Percentiles rank a stretch among this genome's conserved stretches.
Conservation (phyloP, 2,113 vertebrate genomes). For the Monopterus albus region DNA sequence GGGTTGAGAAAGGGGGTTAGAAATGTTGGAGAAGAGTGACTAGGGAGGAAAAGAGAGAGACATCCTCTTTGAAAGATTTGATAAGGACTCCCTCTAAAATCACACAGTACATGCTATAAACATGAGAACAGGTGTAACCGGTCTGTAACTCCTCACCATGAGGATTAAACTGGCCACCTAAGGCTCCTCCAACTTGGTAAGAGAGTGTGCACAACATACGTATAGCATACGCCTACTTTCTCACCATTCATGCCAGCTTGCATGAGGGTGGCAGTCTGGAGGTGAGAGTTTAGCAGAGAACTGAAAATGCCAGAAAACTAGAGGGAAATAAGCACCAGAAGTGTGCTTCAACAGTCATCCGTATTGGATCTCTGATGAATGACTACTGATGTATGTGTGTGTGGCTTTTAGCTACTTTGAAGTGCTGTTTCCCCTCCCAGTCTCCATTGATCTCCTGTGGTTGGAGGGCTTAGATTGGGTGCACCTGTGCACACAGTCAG, state of each 20-base stretch:
- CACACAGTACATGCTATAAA: too few relatives aligned
- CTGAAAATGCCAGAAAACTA: constrained; percentile 35
- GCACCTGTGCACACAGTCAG: constrained; percentile 74
- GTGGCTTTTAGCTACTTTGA: constrained; percentile 43
- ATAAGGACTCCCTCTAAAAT: constrained; percentile 18
- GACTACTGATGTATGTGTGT: constrained; percentile 12
- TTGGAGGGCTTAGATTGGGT: constrained; percentile 61
- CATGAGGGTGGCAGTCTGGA: constrained; percentile 38
- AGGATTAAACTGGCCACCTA: constrained; percentile 57
- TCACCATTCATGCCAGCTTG: constrained; percentile 52
- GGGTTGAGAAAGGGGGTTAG: neutral
- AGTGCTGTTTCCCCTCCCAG: constrained; percentile 60
- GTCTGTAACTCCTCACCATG: constrained; percentile 43
- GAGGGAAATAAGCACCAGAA: constrained; percentile 12
- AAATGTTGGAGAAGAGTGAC: neutral
- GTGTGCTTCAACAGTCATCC: constrained; percentile 46
- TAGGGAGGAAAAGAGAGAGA: neutral
- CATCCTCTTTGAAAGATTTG: constrained; percentile 3
- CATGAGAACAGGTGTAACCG: constrained; percentile 51
- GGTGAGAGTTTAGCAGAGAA: constrained; percentile 50
- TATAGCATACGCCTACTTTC: constrained; percentile 34
- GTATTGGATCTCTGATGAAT: constrained; percentile 45
- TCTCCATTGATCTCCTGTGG: constrained; percentile 63
- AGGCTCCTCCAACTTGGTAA: constrained; percentile 44
- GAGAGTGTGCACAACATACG: constrained; percentile 56